These are phyloP conservation scores for Planiliza haematocheilus DNA, from an alignment of 2,113 vertebrate genomes.

Conservation along the genomic window DNA sequence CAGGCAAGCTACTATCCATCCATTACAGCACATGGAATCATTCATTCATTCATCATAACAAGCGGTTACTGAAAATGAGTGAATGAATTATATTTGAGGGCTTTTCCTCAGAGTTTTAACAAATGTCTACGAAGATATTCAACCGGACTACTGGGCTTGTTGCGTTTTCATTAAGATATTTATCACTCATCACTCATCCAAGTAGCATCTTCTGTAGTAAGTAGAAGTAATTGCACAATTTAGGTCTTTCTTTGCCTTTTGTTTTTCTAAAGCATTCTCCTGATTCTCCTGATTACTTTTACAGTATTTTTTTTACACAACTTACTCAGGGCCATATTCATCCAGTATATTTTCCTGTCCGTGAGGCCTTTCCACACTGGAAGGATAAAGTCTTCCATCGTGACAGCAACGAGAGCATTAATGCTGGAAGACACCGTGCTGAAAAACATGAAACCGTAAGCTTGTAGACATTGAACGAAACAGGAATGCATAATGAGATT, in stretches of 20 bases:
- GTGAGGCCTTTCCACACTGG: constrained; percentile 80
- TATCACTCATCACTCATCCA: too few relatives aligned
- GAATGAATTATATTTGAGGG: too few relatives aligned
- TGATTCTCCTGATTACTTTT: background rate
- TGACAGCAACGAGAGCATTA: constrained; percentile 92
- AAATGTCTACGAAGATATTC: too few relatives aligned
- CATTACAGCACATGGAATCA: too few relatives aligned
- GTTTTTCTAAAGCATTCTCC: background rate
- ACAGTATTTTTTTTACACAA: constrained; percentile 19
- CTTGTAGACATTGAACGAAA: constrained; percentile 1
- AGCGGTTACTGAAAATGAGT: too few relatives aligned
- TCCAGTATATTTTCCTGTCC: constrained; percentile 83
- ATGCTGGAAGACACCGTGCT: constrained; percentile 95
- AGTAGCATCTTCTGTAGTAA: too few relatives aligned
- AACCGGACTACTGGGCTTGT: too few relatives aligned
- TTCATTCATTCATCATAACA: too few relatives aligned
- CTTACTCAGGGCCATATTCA: constrained; percentile 93
- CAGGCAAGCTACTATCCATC: background rate
- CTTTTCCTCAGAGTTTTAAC: too few relatives aligned
- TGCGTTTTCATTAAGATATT: too few relatives aligned
- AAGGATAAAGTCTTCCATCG: constrained; percentile 88
- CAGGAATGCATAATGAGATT: background rate
- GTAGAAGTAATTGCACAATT: too few relatives aligned
- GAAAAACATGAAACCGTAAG: constrained; percentile 44
- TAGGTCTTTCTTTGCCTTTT: background rate